Evolutionary conservation across 1,140 invertebrate genomes (phyloP), one percentile per base, ranked within the genome.

Genomic region (Neuroterus valhalla): DNA sequence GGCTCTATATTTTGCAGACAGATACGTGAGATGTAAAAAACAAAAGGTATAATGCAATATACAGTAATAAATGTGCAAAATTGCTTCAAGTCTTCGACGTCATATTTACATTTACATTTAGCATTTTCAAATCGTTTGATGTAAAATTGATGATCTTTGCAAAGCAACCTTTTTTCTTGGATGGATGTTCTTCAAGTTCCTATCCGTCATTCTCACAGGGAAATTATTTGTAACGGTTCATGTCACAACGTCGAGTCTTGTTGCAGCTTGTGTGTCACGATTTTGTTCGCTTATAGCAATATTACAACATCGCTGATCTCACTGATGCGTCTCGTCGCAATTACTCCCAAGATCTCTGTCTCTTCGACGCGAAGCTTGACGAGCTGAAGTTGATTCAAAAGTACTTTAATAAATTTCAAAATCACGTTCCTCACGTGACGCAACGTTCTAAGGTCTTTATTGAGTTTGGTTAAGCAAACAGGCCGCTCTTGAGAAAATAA

Each of bases 261-360:
- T 15, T 6, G 23, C 19, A 31, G 43, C 45, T 77, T 82, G 50
- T 70, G 76, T 82, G 78, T 83, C 78, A 81, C 68, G 79, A 74
- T 78, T 77, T 76, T 78, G 68, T 66, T 73, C 73, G 70, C 74
- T 69, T 38, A n/a, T n/a, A 66, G 75, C 78, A 26, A 62, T 15
- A 62, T 85, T 86, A 82, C 81, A 68, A 78, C 80, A 86, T 80
- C 79, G 80, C 66, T 84, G 84, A 85, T 85, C 79, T 86, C 84
- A 86, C 75, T 69, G 71, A 76, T 31, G 74, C 67, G 48, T 10
- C 52, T 31, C 12, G 55, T 31, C 12, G 55, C 12, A 31, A 31
- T 31, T 31, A 31, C 23, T 15, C 14, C 14, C 23, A 31, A 31
- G 11, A 31, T 6, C 55, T 31, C 6, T 12, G 23, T n/a, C 26